Evolutionary conservation across 2,888 invertebrate genomes (phyloP).

Genomic region (Acrobasis suavella): DNA sequence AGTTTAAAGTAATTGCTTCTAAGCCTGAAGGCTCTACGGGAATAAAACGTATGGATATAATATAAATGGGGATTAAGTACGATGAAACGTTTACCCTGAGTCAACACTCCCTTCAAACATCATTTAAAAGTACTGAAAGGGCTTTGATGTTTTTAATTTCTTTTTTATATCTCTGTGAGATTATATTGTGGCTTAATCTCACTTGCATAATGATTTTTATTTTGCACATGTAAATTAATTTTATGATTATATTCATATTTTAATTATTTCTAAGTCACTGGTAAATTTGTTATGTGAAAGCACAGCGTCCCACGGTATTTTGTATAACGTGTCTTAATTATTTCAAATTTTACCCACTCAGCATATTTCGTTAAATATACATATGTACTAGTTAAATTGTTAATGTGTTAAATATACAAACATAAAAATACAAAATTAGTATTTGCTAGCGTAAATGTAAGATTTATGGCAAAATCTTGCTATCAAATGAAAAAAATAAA

Average conservation of each 20-base stretch:
- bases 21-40: constrained; percentile 27
- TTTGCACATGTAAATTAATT: neutral
- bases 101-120: constrained; percentile 42
- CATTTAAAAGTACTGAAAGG: constrained; percentile 30
- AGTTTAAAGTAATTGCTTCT: constrained; percentile 22
- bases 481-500: no score
- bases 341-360: no score
- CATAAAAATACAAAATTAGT: no score
- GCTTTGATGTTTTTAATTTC: constrained; percentile 20
- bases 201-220: neutral
- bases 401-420: no score
- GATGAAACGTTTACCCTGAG: constrained; percentile 40
- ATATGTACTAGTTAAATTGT: no score
- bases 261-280: no score
- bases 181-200: constrained; percentile 7
- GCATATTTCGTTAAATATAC: no score
- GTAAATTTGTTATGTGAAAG: no score
- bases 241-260: constrained; percentile 1
- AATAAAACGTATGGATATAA: constrained; percentile 36
- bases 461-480: no score
- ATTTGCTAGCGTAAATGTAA: no score
- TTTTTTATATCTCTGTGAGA: constrained; percentile 6
- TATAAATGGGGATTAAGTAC: constrained; percentile 36
- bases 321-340: no score
- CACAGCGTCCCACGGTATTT: no score